Evolutionary conservation across 30 jellyfish, hydroid and myxozoan genomes (phyloP), one percentile per base, ranked within the genome.

Genomic region (Aurelia aurita): DNA sequence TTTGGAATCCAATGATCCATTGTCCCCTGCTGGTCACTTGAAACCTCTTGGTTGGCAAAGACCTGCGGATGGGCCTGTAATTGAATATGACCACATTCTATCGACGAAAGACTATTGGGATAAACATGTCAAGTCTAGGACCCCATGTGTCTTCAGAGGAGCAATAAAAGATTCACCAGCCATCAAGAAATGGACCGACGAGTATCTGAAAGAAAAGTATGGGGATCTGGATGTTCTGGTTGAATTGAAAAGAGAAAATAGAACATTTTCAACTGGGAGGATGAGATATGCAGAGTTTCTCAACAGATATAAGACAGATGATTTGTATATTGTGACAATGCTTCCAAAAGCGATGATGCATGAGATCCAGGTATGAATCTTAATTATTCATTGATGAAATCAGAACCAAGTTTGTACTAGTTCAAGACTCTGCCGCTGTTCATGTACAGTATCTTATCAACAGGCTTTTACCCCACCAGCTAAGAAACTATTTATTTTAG

Each of bases 141-240:
- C 87, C 20, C 98, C 98, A 20, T 77, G 86, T 60, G 96, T 91
- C 18, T 71, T 68, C 39, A 73, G 98, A 5, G 74, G 64, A 12
- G 93, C 93, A 18, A 91, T 91, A 1, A 71, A 69, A 19, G 34
- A 68, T n/a, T 91, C 98, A 2, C 98, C 96, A 45, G 98, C 98
- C 1, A 51, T 91, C 11, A 34, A 69, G 10, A 67, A 49, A 18
- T 91, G 98, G 98, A 60, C 64, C 5, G 96, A 91, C 58, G 90
- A 91, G 28, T 91, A 91, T 71, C 58, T 91, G 84, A 84, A 80
- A 0, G 86, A 69, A 44, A 85, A 54, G 34, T 91, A 91, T 84
- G 98, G 98, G 15, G 96, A 91, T 51, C 82, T 84, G 18, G 98
- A 91, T 85, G 98, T 91, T 9, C 63, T 91, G 61, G 98, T 91